These are phyloP conservation scores for Limnephilus rhombicus DNA, from an alignment of 2,888 invertebrate genomes.

Conservation along the genomic window DNA sequence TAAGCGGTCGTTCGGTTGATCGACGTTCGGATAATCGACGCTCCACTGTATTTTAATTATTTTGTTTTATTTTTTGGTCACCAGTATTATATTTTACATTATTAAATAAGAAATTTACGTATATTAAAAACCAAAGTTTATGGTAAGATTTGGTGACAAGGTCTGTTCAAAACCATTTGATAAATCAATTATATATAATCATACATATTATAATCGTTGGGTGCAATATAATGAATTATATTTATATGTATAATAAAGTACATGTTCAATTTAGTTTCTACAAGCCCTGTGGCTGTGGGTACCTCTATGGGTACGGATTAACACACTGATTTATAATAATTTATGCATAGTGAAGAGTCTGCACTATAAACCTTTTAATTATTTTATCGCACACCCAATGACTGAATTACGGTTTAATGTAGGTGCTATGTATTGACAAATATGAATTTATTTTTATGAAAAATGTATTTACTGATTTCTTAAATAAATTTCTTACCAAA, in stretches of 20 bases:
- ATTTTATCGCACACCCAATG: not conserved
- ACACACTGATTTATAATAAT: not conserved
- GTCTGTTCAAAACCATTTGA: not conserved
- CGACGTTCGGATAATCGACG: no score
- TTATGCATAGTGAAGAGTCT: not conserved
- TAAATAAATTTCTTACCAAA: not conserved
- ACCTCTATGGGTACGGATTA: no score
- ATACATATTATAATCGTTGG: not conserved
- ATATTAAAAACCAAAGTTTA: not conserved
- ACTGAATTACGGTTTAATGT: not conserved
- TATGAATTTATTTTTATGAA: not conserved
- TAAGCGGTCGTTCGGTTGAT: no score
- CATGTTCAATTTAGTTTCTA: no score
- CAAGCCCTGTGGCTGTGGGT: no score
- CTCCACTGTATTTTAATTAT: no score
- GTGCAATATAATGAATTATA: not conserved
- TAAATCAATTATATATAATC: not conserved
- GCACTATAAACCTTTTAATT: not conserved
- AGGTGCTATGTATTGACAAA: not conserved
- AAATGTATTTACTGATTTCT: not conserved
- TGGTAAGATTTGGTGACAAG: not conserved
- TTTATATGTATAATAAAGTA: not conserved
- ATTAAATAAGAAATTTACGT: not conserved
- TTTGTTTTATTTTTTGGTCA: no score
- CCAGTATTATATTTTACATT: not conserved